Percentiles rank a stretch among this genome's conserved stretches.
Conservation (phyloP, 2,797 vertebrate species). For the Echeneis naucrates region DNA sequence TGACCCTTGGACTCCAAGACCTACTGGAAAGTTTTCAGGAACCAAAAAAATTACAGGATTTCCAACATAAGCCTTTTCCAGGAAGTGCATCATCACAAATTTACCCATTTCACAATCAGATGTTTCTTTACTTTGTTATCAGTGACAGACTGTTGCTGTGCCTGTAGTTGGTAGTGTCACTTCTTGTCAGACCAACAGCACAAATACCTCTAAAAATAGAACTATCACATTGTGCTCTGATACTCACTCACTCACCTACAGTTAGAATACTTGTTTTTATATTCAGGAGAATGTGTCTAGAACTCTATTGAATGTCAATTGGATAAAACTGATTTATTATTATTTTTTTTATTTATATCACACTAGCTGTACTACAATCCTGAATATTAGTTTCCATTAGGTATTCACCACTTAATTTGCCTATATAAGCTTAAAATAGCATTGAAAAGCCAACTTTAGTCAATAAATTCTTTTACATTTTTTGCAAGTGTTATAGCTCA, state of each 20-base stretch:
- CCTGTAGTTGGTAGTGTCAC: not conserved
- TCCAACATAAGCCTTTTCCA: not conserved
- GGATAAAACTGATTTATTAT: too few species aligned
- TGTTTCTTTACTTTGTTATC: not conserved
- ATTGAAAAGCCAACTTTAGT: not conserved
- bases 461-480: not conserved
- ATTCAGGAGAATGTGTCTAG: not conserved
- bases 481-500: not conserved
- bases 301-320: not conserved
- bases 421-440: not conserved
- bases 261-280: not conserved
- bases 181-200: not conserved
- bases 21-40: not conserved
- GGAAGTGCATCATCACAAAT: slow-evolving; percentile 20
- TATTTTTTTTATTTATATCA: not conserved
- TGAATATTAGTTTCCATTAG: too few species aligned
- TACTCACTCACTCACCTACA: not conserved
- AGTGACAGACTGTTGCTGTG: not conserved
- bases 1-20: fast-evolving
- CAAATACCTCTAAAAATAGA: too few species aligned
- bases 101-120: not conserved
- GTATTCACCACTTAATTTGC: too few species aligned
- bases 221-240: not conserved
- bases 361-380: not conserved
- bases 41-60: not conserved